Evolutionary conservation across 2,888 invertebrate species (phyloP).

Genomic region (Eustalomyia histrio): DNA sequence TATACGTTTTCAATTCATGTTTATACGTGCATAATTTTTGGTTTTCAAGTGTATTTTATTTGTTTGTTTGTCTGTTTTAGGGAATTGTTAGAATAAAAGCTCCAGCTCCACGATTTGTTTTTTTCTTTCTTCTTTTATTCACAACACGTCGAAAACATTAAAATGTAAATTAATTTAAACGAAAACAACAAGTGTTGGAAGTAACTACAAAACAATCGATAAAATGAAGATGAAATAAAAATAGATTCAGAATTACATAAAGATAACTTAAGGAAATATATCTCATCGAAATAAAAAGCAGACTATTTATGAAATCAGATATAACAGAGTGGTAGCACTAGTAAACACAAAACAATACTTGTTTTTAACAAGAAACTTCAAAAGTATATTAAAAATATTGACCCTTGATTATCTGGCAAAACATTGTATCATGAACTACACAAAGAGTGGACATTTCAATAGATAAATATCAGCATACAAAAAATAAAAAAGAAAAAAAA

Average conservation of each 20-base stretch:
- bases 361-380: constrained; percentile 11
- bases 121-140: constrained; percentile 60
- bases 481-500: too few species aligned
- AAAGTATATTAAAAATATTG: constrained; percentile 48
- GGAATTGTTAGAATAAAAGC: constrained; percentile 28
- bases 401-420: constrained; percentile 52
- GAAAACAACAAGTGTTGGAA: constrained; percentile 62
- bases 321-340: constrained; percentile 15
- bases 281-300: constrained; percentile 36
- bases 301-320: constrained; percentile 49
- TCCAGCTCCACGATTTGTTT: not conserved
- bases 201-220: constrained; percentile 54
- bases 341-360: constrained; percentile 1
- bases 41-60: constrained; percentile 36
- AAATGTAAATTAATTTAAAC: constrained; percentile 66
- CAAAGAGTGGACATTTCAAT: constrained; percentile 23
- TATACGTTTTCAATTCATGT: constrained; percentile 57
- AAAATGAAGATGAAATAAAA: constrained; percentile 28
- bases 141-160: constrained; percentile 58
- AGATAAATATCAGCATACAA: constrained; percentile 40
- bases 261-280: constrained; percentile 32
- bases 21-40: constrained; percentile 56
- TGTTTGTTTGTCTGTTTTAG: not conserved
- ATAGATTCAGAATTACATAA: constrained; percentile 33
- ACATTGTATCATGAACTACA: constrained; percentile 15